These are phyloP conservation scores for Ischnura elegans DNA, from an alignment of 2,888 invertebrate genomes.

Conservation along the genomic window DNA sequence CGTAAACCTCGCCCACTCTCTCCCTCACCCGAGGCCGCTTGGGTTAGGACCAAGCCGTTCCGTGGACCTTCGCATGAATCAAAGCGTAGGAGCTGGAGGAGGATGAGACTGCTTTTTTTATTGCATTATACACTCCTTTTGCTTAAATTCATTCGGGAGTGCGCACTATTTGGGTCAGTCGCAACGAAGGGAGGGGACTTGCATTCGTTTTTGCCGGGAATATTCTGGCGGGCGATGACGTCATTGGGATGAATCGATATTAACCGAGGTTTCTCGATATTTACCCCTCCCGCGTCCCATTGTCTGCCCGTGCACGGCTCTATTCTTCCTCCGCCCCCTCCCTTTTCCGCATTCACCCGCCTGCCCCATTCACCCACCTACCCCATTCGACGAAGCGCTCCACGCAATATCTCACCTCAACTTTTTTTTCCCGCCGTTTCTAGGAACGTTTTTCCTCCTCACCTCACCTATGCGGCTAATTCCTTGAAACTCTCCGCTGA, in stretches of 20 bases:
- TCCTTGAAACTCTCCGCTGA: neutral
- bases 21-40: neutral
- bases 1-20: neutral
- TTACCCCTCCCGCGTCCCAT: neutral
- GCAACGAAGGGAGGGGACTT: neutral
- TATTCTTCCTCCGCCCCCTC: neutral
- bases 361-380: neutral
- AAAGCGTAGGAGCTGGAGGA: neutral
- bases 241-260: slow-evolving; percentile 22
- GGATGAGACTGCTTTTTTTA: neutral
- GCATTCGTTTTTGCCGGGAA: neutral
- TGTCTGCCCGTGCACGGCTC: neutral
- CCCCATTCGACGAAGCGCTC: neutral
- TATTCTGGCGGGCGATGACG: neutral
- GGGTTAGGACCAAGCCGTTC: neutral
- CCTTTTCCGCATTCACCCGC: neutral
- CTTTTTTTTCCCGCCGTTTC: neutral
- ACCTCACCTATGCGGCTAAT: neutral
- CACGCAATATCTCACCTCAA: neutral
- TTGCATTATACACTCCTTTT: neutral
- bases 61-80: neutral
- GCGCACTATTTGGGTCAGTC: neutral
- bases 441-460: neutral
- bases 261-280: neutral
- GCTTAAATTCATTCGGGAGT: neutral